These are phyloP conservation scores for Petaurus breviceps DNA, from an alignment of 2,113 vertebrate genomes.

Conservation along the genomic window DNA sequence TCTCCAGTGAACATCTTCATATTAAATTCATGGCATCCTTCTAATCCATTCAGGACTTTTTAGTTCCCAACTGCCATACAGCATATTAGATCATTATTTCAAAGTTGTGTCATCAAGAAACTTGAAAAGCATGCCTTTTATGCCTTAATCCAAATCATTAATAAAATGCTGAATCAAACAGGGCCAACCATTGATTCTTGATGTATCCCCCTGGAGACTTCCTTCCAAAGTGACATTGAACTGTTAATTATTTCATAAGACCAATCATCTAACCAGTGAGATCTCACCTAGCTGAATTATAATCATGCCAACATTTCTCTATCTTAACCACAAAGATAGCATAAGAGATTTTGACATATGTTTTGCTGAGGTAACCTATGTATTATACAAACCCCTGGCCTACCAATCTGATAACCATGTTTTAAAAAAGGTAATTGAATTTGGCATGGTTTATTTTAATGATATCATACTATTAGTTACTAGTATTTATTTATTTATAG, in stretches of 20 bases:
- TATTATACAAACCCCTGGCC: not conserved
- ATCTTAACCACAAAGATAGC: not conserved
- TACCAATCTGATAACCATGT: not conserved
- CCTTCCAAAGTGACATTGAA: not conserved
- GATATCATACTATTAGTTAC: not conserved
- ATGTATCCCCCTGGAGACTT: not conserved
- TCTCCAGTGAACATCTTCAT: too few species aligned
- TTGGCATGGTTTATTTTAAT: not conserved
- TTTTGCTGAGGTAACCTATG: not conserved
- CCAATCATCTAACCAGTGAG: not conserved
- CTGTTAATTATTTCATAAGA: not conserved
- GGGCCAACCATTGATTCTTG: not conserved
- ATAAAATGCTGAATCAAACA: not conserved
- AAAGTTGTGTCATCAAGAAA: too few species aligned
- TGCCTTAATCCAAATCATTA: not conserved
- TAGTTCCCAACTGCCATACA: too few species aligned
- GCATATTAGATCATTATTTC: too few species aligned
- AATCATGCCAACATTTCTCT: not conserved
- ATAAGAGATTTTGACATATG: not conserved
- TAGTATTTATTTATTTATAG: not conserved
- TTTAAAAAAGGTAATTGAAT: not conserved
- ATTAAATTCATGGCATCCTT: too few species aligned
- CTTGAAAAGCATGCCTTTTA: too few species aligned
- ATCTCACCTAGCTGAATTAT: not conserved
- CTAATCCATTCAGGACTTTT: too few species aligned